Conservation (phyloP, 2,797 vertebrate genomes). For the Thripadectes ignobilis region DNA sequence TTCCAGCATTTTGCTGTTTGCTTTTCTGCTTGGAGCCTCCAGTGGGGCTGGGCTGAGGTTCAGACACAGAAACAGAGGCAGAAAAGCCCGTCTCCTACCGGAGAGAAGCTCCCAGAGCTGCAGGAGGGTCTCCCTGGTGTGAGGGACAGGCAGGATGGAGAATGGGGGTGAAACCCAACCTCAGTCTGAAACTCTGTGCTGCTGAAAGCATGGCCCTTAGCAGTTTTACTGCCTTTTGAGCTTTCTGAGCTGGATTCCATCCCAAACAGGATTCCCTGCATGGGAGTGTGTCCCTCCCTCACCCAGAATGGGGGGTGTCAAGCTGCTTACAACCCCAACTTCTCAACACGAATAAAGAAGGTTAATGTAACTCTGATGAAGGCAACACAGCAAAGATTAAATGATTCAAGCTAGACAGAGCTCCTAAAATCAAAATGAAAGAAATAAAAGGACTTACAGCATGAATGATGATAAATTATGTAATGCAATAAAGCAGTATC, state of each 20-base stretch:
- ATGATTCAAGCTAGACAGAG: not conserved
- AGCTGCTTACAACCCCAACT: not conserved
- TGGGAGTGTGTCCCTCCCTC: not conserved
- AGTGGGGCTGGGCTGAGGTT: not conserved
- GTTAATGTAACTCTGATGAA: not conserved
- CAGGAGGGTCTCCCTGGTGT: accelerated
- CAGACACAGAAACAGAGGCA: accelerated
- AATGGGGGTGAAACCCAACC: not conserved
- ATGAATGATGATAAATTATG: not conserved
- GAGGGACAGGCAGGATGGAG: not conserved
- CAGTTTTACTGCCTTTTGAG: not conserved
- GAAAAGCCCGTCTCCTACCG: accelerated
- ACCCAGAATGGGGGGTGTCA: not conserved
- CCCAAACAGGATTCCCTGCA: not conserved
- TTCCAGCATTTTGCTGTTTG: accelerated
- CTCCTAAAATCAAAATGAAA: not conserved
- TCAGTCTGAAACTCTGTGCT: not conserved
- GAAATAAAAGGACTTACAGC: not conserved
- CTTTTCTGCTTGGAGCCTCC: not conserved
- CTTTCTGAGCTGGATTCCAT: not conserved
- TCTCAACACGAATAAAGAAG: not conserved
- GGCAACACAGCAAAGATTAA: not conserved
- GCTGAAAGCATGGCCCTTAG: accelerated
- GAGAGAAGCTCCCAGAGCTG: accelerated
- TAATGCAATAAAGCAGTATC: not conserved